Base-by-base conservation (phyloP, 1,140 invertebrate species). In the Sweltsa coloradensis region DNA sequence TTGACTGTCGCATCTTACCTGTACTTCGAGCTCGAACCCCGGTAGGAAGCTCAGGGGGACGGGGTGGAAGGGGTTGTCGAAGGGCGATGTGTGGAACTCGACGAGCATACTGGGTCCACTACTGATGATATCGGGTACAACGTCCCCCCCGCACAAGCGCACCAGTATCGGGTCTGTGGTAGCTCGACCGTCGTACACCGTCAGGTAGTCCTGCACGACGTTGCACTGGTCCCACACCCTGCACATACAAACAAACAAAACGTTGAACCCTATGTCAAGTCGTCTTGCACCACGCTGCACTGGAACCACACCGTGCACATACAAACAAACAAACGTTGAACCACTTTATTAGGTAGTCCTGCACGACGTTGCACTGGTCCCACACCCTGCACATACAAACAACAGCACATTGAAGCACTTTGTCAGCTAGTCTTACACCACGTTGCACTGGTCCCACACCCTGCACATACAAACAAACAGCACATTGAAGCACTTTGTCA, bases 181-280 rank as follows among this genome's bases (percentile, higher is more conserved):
- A 2, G 77, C 77, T n/a, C 75, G 74, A 0, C 86, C 86, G 57
- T 89, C 85, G 67, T 83, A 85, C 48, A 89, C 81, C 18, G 83
- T 84, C 48, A 87, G 64, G 60, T 85, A 85, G 65, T 87, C 85
- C 61, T 85, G 82, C 21, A 83, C 80, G 47, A 81, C 74, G 61
- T 85, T 83, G 60, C 82, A 85, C 60, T 84, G 78, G 67, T 85
- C 81, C 79, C 82, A 85, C 16, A 84, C 79, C 61, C 81, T 85
- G 60, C 44, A 63, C n/a, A n/a, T n/a, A n/a, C n/a, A n/a, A n/a
- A n/a, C n/a, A n/a, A n/a, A n/a, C n/a, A n/a, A n/a, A n/a, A n/a
- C n/a, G n/a, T n/a, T n/a, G n/a, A n/a, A n/a, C n/a, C n/a, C n/a
- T n/a, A n/a, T n/a, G n/a, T n/a, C n/a, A n/a, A n/a, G n/a, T n/a